phyloP scores from a whole-genome alignment of 2,888 invertebrate genomes.

The Diarsia brunnea region DNA sequence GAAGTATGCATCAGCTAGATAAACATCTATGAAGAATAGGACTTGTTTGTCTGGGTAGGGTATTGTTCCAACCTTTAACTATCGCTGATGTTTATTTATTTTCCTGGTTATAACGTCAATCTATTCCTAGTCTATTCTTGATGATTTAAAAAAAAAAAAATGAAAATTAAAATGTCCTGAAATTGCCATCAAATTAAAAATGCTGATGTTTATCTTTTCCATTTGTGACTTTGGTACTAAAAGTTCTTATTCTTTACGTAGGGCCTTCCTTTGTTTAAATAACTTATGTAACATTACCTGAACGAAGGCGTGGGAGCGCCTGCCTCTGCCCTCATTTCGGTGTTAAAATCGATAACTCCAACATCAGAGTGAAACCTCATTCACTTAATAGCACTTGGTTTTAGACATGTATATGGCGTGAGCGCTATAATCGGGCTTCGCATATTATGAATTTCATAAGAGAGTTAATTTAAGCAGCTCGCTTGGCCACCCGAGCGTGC shows the following conservation, averaged over 20 bases:
- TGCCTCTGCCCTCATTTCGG: conserved; percentile 69
- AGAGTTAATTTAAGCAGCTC: conserved; percentile 78
- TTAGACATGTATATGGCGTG: conserved; percentile 40
- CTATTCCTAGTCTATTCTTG: too few relatives aligned
- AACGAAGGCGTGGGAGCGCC: conserved; percentile 62
- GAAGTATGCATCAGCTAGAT: not conserved
- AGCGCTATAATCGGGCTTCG: conserved; percentile 71
- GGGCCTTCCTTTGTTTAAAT: not conserved
- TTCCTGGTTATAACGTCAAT: too few relatives aligned
- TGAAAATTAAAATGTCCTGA: not conserved
- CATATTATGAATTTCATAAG: conserved; percentile 78
- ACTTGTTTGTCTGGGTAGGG: conserved; percentile 19
- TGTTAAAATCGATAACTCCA: conserved; percentile 62
- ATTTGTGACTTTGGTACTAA: not conserved
- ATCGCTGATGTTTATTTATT: conserved; percentile 2
- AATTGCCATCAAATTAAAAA: not conserved
- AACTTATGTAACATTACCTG: conserved; percentile 6
- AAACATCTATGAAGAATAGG: conserved; percentile 25
- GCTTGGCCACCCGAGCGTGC: conserved; percentile 80
- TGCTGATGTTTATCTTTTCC: not conserved
- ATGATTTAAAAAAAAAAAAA: not conserved
- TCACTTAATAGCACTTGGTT: conserved; percentile 45
- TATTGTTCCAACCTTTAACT: conserved; percentile 30
- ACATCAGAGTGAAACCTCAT: conserved; percentile 50
- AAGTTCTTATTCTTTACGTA: not conserved